Evolutionary conservation across 2,113 vertebrate species (phyloP).

Genomic region (Tricholaema leucomelas): DNA sequence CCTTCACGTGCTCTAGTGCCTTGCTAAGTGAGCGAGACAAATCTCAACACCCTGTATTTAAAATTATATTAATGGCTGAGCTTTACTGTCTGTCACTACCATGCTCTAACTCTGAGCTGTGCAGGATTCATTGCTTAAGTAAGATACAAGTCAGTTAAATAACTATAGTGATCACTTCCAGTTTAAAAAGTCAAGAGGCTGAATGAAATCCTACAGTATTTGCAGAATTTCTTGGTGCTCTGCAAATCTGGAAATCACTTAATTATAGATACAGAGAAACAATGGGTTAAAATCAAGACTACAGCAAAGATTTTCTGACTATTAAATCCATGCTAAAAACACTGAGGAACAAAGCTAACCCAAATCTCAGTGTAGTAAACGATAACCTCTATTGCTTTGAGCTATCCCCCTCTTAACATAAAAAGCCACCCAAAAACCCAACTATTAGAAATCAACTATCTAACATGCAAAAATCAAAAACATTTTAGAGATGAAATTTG

Average conservation of each 20-base stretch:
- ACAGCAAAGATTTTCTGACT: not conserved
- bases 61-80: not conserved
- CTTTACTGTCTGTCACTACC: not conserved
- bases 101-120: not conserved
- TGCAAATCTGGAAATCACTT: not conserved
- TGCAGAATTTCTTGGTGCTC: not conserved
- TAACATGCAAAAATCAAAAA: not conserved
- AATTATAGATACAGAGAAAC: not conserved
- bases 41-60: not conserved
- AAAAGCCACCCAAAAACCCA: not conserved
- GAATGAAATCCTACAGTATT: not conserved
- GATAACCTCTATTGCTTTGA: not conserved
- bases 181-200: not conserved
- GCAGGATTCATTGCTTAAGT: not conserved
- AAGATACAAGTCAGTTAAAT: not conserved
- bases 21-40: not conserved
- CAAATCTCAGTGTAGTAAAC: not conserved
- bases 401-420: not conserved
- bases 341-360: not conserved
- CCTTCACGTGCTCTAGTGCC: not conserved
- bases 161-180: not conserved
- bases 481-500: not conserved
- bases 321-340: not conserved
- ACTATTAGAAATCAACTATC: not conserved
- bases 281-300: not conserved